phyloP scores from a whole-genome alignment of 2,888 invertebrate genomes.

The Punctoribates punctum region DNA sequence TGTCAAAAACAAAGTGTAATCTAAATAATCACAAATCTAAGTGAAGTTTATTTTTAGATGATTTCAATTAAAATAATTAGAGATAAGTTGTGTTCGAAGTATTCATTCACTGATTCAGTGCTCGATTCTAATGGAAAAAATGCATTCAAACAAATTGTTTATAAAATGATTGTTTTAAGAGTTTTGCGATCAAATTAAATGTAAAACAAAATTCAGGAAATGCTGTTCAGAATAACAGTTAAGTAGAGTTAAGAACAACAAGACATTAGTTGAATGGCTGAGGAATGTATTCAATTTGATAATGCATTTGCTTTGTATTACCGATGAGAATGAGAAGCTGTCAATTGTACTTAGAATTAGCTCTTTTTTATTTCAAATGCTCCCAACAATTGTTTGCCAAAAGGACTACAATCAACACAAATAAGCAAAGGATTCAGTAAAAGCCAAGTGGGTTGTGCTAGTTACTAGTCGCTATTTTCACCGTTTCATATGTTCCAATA shows the following conservation, averaged over 20 bases:
- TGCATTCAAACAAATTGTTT: conserved; percentile 2
- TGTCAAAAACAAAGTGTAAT: too few species aligned
- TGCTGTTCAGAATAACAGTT: background rate
- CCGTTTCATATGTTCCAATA: background rate
- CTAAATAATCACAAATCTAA: too few species aligned
- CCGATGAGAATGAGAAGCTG: background rate
- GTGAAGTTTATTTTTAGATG: too few species aligned
- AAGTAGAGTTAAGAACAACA: background rate
- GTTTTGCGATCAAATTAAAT: background rate
- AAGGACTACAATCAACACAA: too few species aligned
- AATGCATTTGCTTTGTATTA: conserved; percentile 5
- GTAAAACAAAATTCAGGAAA: conserved; percentile 1
- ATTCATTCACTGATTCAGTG: background rate
- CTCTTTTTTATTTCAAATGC: background rate
- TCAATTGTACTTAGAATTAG: conserved; percentile 28
- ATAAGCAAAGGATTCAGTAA: too few species aligned
- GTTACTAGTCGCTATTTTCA: background rate
- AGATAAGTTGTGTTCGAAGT: too few species aligned
- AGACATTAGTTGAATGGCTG: background rate
- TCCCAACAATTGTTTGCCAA: background rate
- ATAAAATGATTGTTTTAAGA: conserved; percentile 7
- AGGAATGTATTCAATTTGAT: conserved; percentile 31
- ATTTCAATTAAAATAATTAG: too few species aligned
- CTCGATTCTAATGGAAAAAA: background rate
- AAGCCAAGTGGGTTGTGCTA: background rate